A percentile compares a stretch with the other conserved stretches of the same genome.
phyloP scores from a whole-genome alignment of 2,888 invertebrate species.

The Anorthoa munda region DNA sequence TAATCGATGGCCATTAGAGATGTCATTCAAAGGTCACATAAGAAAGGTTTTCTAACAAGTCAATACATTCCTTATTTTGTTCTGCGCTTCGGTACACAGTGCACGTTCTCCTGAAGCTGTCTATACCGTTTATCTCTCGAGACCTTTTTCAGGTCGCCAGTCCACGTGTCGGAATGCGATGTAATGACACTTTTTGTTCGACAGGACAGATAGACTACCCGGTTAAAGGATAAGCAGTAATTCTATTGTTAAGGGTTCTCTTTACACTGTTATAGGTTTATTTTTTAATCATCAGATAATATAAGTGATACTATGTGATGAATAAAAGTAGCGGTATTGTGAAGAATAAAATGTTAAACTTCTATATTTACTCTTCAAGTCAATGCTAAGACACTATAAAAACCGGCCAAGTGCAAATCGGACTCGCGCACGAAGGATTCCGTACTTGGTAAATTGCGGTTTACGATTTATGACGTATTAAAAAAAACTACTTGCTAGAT shows the following conservation, averaged over 20 bases:
- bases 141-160: constrained; percentile 9
- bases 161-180: constrained; percentile 8
- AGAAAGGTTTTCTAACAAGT: neutral
- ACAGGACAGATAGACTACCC: neutral
- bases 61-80: neutral
- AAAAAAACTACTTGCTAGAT: too few species aligned
- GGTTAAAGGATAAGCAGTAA: neutral
- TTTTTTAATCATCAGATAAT: neutral
- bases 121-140: neutral
- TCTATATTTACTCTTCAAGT: too few species aligned
- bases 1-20: too few species aligned
- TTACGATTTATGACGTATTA: too few species aligned
- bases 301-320: neutral
- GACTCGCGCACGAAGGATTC: too few species aligned
- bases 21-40: neutral
- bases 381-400: too few species aligned
- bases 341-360: too few species aligned
- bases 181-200: neutral
- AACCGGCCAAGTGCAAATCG: too few species aligned
- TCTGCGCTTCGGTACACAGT: neutral
- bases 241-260: too few species aligned
- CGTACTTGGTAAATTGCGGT: too few species aligned
- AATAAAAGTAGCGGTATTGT: too few species aligned
- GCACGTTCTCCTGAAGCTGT: neutral
- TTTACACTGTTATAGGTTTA: too few species aligned